Evolutionary conservation across 2,113 vertebrate genomes (phyloP), one percentile per base, ranked within the genome.

Genomic region (Nesogale talazaci): DNA sequence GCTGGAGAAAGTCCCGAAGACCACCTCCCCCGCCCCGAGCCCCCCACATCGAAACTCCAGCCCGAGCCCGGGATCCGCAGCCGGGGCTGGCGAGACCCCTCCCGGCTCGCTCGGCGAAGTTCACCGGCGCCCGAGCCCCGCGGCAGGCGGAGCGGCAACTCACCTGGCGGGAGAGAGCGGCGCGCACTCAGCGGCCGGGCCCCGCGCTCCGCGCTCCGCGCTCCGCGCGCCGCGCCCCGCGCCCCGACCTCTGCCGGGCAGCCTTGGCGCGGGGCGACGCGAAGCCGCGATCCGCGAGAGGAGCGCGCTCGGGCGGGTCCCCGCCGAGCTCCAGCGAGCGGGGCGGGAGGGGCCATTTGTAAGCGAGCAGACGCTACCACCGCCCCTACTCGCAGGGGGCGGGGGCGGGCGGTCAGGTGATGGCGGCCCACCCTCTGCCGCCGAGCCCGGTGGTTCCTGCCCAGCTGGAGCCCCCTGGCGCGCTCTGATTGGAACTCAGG

Each of bases 291-390:
- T 40, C 76, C 72, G 79, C 74, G 7, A 19, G 63, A n/a, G 46
- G 46, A 75, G 86, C 78, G 67, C 93, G 85, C 92, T 91, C 91
- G 70, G 94, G 95, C 90, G 94, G 96, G 95, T 98, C 98, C 97
- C 98, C 98, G 97, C 98, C 96, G 98, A 96, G 93, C 97, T 98
- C 97, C 97, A 98, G 98, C 98, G 97, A 98, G 94, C 91, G 80
- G 96, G 93, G 91, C 97, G 93, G 96, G 94, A 46, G 95, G 96
- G 96, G 97, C 97, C 86, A 98, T 98, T 99, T 99, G 98, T 99
- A 99, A 98, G 98, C 98, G 98, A 97, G 98, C 98, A 98, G 98
- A 98, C 98, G 97, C 98, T 98, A 99, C 98, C 99, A 98, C 98
- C 98, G 95, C 95, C 94, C 92, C 96, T 96, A 95, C 95, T 96